A percentile compares a stretch with the other conserved stretches of the same genome.
These are phyloP conservation scores for Mallateleia sp. DNA, from an alignment of 2,888 invertebrate species.

Conservation along the genomic window DNA sequence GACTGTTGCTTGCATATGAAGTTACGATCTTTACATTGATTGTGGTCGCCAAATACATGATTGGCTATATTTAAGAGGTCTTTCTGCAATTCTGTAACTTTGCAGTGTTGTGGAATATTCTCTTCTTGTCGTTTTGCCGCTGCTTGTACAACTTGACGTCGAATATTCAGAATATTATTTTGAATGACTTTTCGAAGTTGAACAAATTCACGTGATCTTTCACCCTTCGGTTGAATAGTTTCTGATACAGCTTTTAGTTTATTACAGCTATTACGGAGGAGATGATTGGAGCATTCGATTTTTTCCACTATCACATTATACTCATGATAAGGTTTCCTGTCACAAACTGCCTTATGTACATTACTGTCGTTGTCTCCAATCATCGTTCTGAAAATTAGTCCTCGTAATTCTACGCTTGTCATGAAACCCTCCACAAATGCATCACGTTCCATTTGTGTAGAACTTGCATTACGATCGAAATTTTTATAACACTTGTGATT, in stretches of 20 bases:
- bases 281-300: conserved; percentile 5
- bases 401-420: not conserved
- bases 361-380: conserved; percentile 55
- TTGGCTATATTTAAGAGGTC: not conserved
- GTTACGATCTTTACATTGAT: not conserved
- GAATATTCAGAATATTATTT: too few species aligned
- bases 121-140: too few species aligned
- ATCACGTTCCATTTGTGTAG: conserved; percentile 81
- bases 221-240: too few species aligned
- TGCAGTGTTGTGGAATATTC: too few species aligned
- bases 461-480: conserved; percentile 76
- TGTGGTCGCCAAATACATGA: conserved; percentile 35
- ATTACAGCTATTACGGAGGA: not conserved
- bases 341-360: conserved; percentile 21
- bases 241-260: not conserved
- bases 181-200: too few species aligned
- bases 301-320: not conserved
- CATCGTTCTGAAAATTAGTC: not conserved
- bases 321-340: not conserved
- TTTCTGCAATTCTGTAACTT: too few species aligned
- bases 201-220: too few species aligned
- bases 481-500: conserved; percentile 80
- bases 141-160: too few species aligned
- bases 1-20: not conserved
- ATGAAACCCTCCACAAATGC: conserved; percentile 28